phyloP scores from a whole-genome alignment of 2,888 invertebrate genomes.

The Sturmia bella region DNA sequence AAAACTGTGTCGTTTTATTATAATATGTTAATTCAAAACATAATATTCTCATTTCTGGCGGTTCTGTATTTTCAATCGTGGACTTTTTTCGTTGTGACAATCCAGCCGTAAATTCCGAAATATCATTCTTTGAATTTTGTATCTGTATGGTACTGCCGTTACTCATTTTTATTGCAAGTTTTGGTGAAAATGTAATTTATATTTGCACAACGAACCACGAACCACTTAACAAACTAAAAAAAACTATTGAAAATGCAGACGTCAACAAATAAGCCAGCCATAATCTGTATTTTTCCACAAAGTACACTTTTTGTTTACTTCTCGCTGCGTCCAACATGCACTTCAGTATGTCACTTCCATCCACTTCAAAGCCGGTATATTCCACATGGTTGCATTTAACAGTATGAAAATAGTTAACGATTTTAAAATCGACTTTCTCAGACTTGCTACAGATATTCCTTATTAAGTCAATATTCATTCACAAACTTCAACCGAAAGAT shows the following conservation, averaged over 20 bases:
- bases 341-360: too few species aligned
- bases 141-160: constrained; percentile 31
- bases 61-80: constrained; percentile 26
- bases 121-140: constrained; percentile 7
- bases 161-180: constrained; percentile 17
- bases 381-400: not conserved
- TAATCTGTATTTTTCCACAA: too few species aligned
- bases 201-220: not conserved
- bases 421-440: too few species aligned
- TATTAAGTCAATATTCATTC: too few species aligned
- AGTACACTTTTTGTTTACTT: too few species aligned
- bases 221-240: constrained; percentile 17
- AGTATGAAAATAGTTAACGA: not conserved
- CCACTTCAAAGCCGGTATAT: not conserved
- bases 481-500: too few species aligned
- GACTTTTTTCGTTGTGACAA: constrained; percentile 51
- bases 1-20: constrained; percentile 86
- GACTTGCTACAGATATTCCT: too few species aligned
- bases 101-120: not conserved
- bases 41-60: constrained; percentile 85
- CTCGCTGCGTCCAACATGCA: too few species aligned
- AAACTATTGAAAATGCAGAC: constrained; percentile 1
- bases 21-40: constrained; percentile 88
- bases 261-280: constrained; percentile 21
- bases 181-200: not conserved